A percentile compares a stretch with the other conserved stretches of the same genome.
Evolutionary conservation across 2,888 invertebrate species (phyloP).

Genomic region (Blera fallax): DNA sequence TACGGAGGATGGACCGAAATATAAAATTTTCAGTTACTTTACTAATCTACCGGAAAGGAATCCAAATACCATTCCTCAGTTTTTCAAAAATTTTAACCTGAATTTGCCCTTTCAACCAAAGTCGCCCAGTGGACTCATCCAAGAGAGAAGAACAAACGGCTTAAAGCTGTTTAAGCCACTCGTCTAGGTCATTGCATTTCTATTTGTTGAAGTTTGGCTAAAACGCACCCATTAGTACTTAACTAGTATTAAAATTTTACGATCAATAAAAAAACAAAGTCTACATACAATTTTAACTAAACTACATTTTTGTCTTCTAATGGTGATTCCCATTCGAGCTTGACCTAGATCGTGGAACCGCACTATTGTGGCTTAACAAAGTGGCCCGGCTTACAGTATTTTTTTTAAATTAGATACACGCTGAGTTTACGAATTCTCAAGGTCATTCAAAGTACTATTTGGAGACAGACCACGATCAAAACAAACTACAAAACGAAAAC

Average conservation of each 20-base stretch:
- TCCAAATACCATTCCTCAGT: background rate
- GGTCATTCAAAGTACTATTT: slow-evolving; percentile 13
- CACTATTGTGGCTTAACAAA: background rate
- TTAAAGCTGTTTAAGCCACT: too few relatives aligned
- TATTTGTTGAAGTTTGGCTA: background rate
- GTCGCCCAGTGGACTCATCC: too few relatives aligned
- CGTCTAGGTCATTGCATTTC: background rate
- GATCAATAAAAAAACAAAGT: slow-evolving; percentile 16
- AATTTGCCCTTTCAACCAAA: background rate
- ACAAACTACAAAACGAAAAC: slow-evolving; percentile 11
- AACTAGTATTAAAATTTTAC: background rate
- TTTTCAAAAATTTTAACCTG: background rate
- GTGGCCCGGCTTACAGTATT: slow-evolving; percentile 26
- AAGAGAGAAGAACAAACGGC: background rate
- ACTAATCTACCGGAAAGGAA: too few relatives aligned
- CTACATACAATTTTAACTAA: background rate
- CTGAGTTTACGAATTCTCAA: slow-evolving; percentile 31
- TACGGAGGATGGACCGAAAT: too few relatives aligned
- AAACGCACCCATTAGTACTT: background rate
- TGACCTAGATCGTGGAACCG: slow-evolving; percentile 37
- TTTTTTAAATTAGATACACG: slow-evolving; percentile 26
- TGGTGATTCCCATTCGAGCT: slow-evolving; percentile 21
- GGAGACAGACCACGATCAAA: slow-evolving; percentile 21
- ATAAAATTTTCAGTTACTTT: too few relatives aligned
- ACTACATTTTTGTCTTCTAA: slow-evolving; percentile 2